phyloP scores from a whole-genome alignment of 1,140 invertebrate species.

The Drosophila murphyi region DNA sequence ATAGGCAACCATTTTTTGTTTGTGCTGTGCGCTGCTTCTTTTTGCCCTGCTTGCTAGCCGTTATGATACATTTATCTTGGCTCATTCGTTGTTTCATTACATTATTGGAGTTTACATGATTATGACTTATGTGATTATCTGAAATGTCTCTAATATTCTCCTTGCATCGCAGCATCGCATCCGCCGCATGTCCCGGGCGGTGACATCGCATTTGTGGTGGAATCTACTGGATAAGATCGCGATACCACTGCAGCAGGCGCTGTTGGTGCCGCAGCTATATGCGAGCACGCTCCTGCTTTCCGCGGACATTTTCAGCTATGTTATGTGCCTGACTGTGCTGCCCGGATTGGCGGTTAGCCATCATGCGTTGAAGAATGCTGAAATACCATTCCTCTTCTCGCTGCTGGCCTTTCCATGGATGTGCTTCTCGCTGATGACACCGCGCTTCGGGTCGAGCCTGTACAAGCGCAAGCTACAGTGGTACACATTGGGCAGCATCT shows the following conservation, averaged over 20 bases:
- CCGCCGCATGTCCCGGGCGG: slow-evolving; percentile 69
- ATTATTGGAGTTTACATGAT: background rate
- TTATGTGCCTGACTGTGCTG: slow-evolving; percentile 81
- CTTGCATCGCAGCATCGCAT: slow-evolving; percentile 56
- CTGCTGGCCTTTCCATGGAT: slow-evolving; percentile 83
- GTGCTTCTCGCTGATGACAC: slow-evolving; percentile 84
- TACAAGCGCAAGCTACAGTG: slow-evolving; percentile 78
- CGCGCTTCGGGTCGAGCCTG: slow-evolving; percentile 74
- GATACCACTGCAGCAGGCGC: slow-evolving; percentile 73
- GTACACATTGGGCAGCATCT: slow-evolving; percentile 77
- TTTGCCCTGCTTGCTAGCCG: background rate
- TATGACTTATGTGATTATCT: background rate
- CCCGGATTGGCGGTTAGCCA: slow-evolving; percentile 76
- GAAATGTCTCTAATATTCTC: background rate
- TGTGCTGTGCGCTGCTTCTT: background rate
- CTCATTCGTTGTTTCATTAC: background rate
- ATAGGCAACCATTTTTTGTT: background rate
- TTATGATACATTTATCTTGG: too few relatives aligned
- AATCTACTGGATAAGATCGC: slow-evolving; percentile 78
- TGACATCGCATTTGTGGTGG: slow-evolving; percentile 72
- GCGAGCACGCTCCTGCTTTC: slow-evolving; percentile 78
- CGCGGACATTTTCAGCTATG: slow-evolving; percentile 80
- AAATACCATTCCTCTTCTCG: slow-evolving; percentile 83
- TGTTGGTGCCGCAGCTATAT: slow-evolving; percentile 76
- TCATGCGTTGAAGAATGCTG: slow-evolving; percentile 78